Evolutionary conservation across 2,797 vertebrate species (phyloP).

Genomic region (Leptatherina wallacei): DNA sequence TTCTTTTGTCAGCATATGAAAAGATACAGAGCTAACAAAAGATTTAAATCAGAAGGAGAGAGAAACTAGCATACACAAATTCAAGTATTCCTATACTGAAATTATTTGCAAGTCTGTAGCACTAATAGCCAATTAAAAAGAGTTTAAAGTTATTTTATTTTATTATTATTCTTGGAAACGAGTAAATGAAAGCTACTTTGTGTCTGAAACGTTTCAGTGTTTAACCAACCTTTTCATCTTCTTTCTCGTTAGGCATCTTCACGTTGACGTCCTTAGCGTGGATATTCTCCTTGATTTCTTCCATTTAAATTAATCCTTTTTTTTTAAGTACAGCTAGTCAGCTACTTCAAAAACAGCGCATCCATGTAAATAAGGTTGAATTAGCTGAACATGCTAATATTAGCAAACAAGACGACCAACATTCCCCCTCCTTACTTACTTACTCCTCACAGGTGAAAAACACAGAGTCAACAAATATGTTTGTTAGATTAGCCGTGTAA

Average conservation of each 20-base stretch:
- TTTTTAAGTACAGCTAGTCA: not conserved
- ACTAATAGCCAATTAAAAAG: too few relatives aligned
- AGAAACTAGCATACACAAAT: too few relatives aligned
- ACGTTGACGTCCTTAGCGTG: slow-evolving; percentile 59
- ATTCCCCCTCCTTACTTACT: not conserved
- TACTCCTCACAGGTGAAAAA: not conserved
- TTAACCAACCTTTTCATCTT: slow-evolving; percentile 59
- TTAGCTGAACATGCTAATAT: slow-evolving; percentile 32
- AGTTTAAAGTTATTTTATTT: not conserved
- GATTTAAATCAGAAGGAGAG: too few relatives aligned
- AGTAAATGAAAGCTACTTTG: not conserved
- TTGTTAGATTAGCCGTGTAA: not conserved
- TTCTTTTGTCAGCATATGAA: too few relatives aligned
- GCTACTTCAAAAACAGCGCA: not conserved
- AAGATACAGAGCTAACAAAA: too few relatives aligned
- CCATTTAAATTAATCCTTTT: slow-evolving; percentile 60
- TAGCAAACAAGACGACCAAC: slow-evolving; percentile 5
- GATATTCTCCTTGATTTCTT: slow-evolving; percentile 82
- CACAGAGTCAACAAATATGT: not conserved
- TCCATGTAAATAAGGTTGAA: not conserved
- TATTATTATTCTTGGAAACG: not conserved
- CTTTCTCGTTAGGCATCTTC: slow-evolving; percentile 56
- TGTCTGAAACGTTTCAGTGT: not conserved
- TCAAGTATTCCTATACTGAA: too few relatives aligned
- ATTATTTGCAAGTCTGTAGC: too few relatives aligned